These are phyloP conservation scores for Parazoanthus swiftii DNA, from an alignment of 92 coral and sea anemone genomes.

Conservation along the genomic window DNA sequence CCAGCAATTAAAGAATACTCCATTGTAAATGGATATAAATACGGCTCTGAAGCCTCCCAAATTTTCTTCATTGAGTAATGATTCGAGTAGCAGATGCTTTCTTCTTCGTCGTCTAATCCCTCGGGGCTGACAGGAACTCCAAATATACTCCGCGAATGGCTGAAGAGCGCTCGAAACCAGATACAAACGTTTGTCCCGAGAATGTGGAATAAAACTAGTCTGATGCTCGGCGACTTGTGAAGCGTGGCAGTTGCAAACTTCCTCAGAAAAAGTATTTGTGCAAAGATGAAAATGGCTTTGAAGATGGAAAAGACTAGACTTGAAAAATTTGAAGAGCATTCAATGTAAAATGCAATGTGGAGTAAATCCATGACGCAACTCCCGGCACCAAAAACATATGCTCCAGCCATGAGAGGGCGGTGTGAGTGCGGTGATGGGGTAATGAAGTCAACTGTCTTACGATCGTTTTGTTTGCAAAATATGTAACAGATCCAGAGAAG, in stretches of 20 bases:
- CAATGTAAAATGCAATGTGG: constrained; percentile 91
- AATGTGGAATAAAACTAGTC: constrained; percentile 93
- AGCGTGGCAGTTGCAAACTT: constrained; percentile 96
- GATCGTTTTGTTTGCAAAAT: constrained; percentile 88
- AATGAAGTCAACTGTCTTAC: constrained; percentile 89
- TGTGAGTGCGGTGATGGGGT: constrained; percentile 88
- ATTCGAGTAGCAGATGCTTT: constrained; percentile 65
- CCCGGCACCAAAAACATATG: constrained; percentile 95
- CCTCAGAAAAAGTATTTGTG: constrained; percentile 87
- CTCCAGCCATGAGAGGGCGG: constrained; percentile 95
- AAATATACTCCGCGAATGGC: constrained; percentile 76
- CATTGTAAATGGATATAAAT: constrained; percentile 92
- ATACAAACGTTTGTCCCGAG: constrained; percentile 92
- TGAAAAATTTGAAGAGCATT: constrained; percentile 88
- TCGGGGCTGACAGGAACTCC: constrained; percentile 57
- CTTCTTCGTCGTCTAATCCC: constrained; percentile 59
- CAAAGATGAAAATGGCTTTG: constrained; percentile 88
- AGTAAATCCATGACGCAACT: constrained; percentile 88
- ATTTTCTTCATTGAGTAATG: constrained; percentile 92
- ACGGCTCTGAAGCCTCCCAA: constrained; percentile 91
- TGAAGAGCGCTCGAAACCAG: constrained; percentile 93
- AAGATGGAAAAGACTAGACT: constrained; percentile 90
- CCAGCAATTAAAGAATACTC: constrained; percentile 93
- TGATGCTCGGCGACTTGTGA: constrained; percentile 90
- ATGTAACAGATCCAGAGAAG: constrained; percentile 93